These are phyloP conservation scores for Hippocampus zosterae DNA, from an alignment of 2,113 vertebrate genomes.

Conservation along the genomic window DNA sequence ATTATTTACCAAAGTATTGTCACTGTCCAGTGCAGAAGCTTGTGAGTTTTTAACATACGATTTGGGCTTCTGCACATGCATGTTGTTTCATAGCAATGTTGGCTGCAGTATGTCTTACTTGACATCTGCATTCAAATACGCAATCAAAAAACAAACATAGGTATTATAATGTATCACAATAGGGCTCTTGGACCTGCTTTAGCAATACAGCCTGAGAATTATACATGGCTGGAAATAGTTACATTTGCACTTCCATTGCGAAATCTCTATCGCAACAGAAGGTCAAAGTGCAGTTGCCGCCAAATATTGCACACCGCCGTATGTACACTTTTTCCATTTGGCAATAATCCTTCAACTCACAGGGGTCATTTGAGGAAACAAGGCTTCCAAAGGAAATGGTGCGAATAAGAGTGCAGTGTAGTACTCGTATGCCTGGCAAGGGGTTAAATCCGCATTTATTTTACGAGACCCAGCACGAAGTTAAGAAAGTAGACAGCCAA, in stretches of 20 bases:
- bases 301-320: constrained; percentile 9
- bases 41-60: background rate
- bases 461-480: constrained; percentile 18
- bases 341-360: background rate
- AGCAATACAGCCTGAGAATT: background rate
- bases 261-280: background rate
- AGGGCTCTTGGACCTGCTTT: background rate
- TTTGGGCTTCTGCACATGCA: background rate
- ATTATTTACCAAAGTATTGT: background rate
- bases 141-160: background rate
- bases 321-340: constrained; percentile 12
- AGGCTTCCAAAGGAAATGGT: constrained; percentile 38
- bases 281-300: constrained; percentile 1
- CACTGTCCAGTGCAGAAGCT: background rate
- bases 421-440: constrained; percentile 28
- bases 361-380: constrained; percentile 44
- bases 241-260: background rate
- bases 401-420: constrained; percentile 47
- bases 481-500: constrained; percentile 32
- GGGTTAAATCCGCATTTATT: constrained; percentile 51
- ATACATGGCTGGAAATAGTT: background rate
- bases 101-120: background rate
- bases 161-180: background rate
- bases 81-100: background rate
- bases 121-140: background rate